Evolutionary conservation across 2,797 vertebrate genomes (phyloP).

Genomic region (Bucorvus abyssinicus): DNA sequence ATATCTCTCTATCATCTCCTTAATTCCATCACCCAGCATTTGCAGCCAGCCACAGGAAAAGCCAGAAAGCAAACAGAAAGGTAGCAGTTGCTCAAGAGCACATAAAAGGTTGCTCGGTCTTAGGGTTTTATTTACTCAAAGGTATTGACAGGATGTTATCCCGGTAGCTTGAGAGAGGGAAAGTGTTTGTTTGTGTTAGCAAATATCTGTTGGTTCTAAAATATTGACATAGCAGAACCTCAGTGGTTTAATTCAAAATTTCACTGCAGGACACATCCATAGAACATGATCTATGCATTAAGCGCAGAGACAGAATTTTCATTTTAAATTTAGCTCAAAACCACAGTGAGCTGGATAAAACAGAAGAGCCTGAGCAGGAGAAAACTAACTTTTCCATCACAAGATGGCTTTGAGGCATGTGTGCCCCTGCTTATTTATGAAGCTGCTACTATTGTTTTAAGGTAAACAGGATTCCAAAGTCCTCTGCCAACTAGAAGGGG

Average conservation of each 20-base stretch:
- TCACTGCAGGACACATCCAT: not conserved
- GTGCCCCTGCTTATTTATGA: constrained; percentile 72
- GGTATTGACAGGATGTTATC: not conserved
- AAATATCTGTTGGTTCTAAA: constrained; percentile 19
- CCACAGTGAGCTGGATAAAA: constrained; percentile 18
- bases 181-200: constrained; percentile 36
- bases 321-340: constrained; percentile 12
- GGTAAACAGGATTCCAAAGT: constrained; percentile 74
- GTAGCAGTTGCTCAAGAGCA: not conserved
- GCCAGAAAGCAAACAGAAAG: constrained; percentile 11
- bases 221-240: constrained; percentile 46
- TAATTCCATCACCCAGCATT: constrained; percentile 6
- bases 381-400: constrained; percentile 53
- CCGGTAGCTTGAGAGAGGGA: not conserved
- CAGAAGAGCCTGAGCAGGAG: constrained; percentile 8
- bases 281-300: constrained; percentile 21
- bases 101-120: not conserved
- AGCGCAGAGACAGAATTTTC: constrained; percentile 23
- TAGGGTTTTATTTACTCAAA: constrained; percentile 34
- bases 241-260: constrained; percentile 33
- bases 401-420: constrained; percentile 39
- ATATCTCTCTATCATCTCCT: not conserved
- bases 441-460: constrained; percentile 77
- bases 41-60: constrained; percentile 11
- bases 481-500: constrained; percentile 72